Base-by-base conservation (phyloP, 2,888 invertebrate species). In the Celastrina argiolus region DNA sequence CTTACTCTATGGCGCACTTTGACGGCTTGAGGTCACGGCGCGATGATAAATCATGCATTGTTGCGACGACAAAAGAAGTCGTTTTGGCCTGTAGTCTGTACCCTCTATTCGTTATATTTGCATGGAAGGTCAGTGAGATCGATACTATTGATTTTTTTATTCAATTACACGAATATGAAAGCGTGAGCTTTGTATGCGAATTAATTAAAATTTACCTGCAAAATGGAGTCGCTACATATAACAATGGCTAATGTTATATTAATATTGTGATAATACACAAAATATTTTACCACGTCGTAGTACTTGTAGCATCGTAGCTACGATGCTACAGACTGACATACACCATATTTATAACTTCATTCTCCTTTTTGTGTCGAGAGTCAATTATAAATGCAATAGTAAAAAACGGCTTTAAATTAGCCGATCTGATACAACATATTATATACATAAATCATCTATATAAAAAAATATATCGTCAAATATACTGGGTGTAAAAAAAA, bases 41-140 rank as follows among this genome's bases (percentile, higher is more conserved):
- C 61, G 73, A 71, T 76, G 77, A 82, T 87, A 85, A 88, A 88
- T 89, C 88, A 87, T 82, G 83, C 80, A 85, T 89, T 88, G 88
- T 89, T 84, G 80, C 71, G 65, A 72, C 78, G 74, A 88, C 89
- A 89, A 89, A 83, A 86, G 88, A 87, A 87, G 87, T 85, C 86
- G 86, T 83, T 87, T 88, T 87, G 83, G 79, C n/a, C n/a, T n/a
- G n/a, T n/a, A n/a, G 82, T 81, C 74, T 79, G 70, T 79, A 85
- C 87, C 85, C 77, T 78, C 77, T 76, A 75, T 66, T 68, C 68
- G 66, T 70, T 73, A 67, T 72, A 68, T 70, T 69, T 66, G 59
- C 56, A 39, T 64, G 18, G 61, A 41, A 63, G 66, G 67, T 64
- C 42, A 65, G 51, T 51, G 22, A 39, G 42, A 63, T 59, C 65